A percentile compares a stretch with the other conserved stretches of the same genome.
These are phyloP conservation scores for Oryctes rhinoceros DNA, from an alignment of 1,140 invertebrate species.

Conservation along the genomic window DNA sequence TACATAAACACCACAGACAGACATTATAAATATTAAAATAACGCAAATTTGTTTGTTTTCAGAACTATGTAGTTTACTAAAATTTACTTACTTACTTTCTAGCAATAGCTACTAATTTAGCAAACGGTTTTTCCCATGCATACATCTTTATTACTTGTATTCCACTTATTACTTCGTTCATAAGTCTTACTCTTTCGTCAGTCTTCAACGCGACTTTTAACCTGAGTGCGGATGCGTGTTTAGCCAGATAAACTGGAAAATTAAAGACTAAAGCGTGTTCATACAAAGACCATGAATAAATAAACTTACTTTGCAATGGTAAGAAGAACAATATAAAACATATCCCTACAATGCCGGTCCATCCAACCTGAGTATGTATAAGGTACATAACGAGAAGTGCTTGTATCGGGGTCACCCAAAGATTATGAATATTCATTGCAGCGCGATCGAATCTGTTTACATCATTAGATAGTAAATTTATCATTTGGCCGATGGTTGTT, in stretches of 20 bases:
- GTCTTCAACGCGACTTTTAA: slow-evolving; percentile 69
- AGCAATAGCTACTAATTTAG: slow-evolving; percentile 67
- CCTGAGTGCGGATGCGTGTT: slow-evolving; percentile 68
- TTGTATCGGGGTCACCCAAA: slow-evolving; percentile 80
- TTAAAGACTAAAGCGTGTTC: background rate
- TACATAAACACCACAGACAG: no score
- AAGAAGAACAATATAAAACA: slow-evolving; percentile 81
- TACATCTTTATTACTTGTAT: slow-evolving; percentile 89
- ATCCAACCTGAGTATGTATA: slow-evolving; percentile 76
- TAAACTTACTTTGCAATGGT: slow-evolving; percentile 77
- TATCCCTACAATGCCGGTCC: slow-evolving; percentile 79
- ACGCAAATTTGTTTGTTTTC: no score
- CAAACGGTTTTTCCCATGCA: slow-evolving; percentile 83
- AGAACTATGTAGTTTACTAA: no score
- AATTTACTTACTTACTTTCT: slow-evolving; percentile 61
- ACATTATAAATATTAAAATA: no score
- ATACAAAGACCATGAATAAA: background rate
- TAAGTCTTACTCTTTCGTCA: slow-evolving; percentile 82
- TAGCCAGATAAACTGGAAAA: slow-evolving; percentile 72
- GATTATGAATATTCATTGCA: slow-evolving; percentile 71
- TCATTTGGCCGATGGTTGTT: slow-evolving; percentile 83
- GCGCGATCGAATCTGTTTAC: slow-evolving; percentile 76
- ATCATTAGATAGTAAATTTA: slow-evolving; percentile 90
- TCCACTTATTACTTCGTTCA: slow-evolving; percentile 83
- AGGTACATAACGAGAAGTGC: slow-evolving; percentile 77